phyloP scores from a whole-genome alignment of 2,888 invertebrate species.

The Leptinotarsa tumamoca region DNA sequence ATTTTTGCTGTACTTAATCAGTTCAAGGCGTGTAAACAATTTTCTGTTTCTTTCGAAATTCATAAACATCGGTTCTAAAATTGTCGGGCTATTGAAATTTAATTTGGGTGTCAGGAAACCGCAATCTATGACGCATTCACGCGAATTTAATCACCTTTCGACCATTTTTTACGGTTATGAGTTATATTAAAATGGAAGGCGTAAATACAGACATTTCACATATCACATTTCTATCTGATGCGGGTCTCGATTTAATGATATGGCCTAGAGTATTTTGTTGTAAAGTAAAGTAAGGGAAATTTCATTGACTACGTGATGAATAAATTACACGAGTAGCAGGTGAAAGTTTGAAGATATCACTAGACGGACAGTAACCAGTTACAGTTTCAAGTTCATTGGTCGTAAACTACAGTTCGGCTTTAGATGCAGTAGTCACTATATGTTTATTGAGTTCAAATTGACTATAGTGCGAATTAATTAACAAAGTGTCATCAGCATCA shows the following conservation, averaged over 20 bases:
- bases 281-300: no score
- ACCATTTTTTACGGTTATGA: conserved; percentile 11
- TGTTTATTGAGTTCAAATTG: no score
- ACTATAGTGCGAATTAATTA: no score
- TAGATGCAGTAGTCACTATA: no score
- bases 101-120: conserved; percentile 16
- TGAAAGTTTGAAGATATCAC: no score
- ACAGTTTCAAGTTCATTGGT: no score
- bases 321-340: no score
- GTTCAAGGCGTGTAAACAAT: conserved; percentile 34
- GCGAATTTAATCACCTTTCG: not conserved
- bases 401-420: no score
- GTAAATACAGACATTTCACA: not conserved
- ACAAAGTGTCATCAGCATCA: no score
- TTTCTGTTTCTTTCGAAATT: conserved; percentile 37
- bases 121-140: conserved; percentile 16
- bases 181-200: not conserved
- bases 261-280: not conserved
- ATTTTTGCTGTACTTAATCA: conserved; percentile 33
- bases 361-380: no score
- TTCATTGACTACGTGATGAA: no score
- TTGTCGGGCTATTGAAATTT: conserved; percentile 30
- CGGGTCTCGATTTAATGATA: not conserved
- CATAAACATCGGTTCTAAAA: conserved; percentile 40
- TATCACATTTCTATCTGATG: not conserved